phyloP scores from a whole-genome alignment of 2,888 invertebrate species.

The Idaea aversata region DNA sequence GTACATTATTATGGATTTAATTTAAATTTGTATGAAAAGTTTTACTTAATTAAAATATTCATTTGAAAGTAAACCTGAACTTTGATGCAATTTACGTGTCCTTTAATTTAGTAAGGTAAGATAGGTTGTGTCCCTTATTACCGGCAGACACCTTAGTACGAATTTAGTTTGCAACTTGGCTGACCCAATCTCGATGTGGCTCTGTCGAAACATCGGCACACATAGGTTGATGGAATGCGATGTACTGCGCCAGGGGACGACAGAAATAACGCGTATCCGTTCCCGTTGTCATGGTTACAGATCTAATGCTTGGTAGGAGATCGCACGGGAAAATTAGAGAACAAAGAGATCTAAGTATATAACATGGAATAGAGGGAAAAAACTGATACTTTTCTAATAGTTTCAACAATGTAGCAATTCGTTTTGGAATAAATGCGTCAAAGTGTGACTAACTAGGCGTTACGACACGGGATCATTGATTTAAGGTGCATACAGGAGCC shows the following conservation, averaged over 20 bases:
- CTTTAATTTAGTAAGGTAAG: too few relatives aligned
- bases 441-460: too few relatives aligned
- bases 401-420: too few relatives aligned
- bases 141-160: neutral
- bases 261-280: slow-evolving; percentile 46
- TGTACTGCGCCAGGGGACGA: slow-evolving; percentile 37
- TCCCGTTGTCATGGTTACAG: slow-evolving; percentile 55
- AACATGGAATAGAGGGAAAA: neutral
- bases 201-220: slow-evolving; percentile 33
- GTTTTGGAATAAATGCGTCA: too few relatives aligned
- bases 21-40: too few relatives aligned
- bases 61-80: too few relatives aligned
- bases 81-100: too few relatives aligned
- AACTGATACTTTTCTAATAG: neutral
- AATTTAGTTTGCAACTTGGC: slow-evolving; percentile 19
- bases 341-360: neutral
- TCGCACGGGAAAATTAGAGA: neutral
- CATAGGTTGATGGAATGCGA: slow-evolving; percentile 37
- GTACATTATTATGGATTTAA: too few relatives aligned
- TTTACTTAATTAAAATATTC: too few relatives aligned
- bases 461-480: too few relatives aligned
- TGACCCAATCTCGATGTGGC: slow-evolving; percentile 15
- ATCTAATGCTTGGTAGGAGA: slow-evolving; percentile 35
- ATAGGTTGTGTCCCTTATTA: too few relatives aligned
- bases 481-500: too few relatives aligned